A percentile compares a stretch with the other conserved stretches of the same genome.
phyloP scores from a whole-genome alignment of 2,888 invertebrate species.

The Pterobdella sp. region DNA sequence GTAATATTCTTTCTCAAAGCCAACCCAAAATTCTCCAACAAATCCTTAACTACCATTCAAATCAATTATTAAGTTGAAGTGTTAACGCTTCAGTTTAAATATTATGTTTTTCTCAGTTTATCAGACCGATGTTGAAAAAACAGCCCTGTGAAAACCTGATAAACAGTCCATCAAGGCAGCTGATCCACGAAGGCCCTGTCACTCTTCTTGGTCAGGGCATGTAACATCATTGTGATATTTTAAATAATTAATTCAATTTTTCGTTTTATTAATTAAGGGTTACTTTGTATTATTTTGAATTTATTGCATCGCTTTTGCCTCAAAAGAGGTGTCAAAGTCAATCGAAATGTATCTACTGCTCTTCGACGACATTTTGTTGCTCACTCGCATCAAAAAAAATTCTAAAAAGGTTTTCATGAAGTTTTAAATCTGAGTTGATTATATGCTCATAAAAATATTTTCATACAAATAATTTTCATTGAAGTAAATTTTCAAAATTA shows the following conservation, averaged over 20 bases:
- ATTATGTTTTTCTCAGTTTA: slow-evolving; percentile 54
- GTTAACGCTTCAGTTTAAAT: too few relatives aligned
- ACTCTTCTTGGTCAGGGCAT: slow-evolving; percentile 51
- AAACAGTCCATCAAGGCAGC: slow-evolving; percentile 54
- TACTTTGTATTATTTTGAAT: too few relatives aligned
- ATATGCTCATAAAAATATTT: too few relatives aligned
- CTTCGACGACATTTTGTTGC: slow-evolving; percentile 60
- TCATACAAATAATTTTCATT: too few relatives aligned
- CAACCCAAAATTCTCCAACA: too few relatives aligned
- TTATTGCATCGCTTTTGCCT: too few relatives aligned
- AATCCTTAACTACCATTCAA: too few relatives aligned
- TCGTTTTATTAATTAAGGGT: too few relatives aligned
- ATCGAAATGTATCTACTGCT: slow-evolving; percentile 59
- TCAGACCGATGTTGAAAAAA: slow-evolving; percentile 56
- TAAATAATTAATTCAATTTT: not conserved
- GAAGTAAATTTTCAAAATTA: too few relatives aligned
- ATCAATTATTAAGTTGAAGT: too few relatives aligned
- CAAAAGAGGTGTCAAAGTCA: slow-evolving; percentile 56
- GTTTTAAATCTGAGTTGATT: too few relatives aligned
- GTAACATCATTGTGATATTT: not conserved
- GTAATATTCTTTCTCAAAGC: too few relatives aligned
- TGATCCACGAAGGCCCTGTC: slow-evolving; percentile 54
- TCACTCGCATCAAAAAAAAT: slow-evolving; percentile 58
- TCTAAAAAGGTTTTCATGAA: slow-evolving; percentile 53
- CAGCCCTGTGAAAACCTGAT: slow-evolving; percentile 61